Evolutionary conservation across 2,888 invertebrate genomes (phyloP).

Genomic region (Caenorhabditis plicata): DNA sequence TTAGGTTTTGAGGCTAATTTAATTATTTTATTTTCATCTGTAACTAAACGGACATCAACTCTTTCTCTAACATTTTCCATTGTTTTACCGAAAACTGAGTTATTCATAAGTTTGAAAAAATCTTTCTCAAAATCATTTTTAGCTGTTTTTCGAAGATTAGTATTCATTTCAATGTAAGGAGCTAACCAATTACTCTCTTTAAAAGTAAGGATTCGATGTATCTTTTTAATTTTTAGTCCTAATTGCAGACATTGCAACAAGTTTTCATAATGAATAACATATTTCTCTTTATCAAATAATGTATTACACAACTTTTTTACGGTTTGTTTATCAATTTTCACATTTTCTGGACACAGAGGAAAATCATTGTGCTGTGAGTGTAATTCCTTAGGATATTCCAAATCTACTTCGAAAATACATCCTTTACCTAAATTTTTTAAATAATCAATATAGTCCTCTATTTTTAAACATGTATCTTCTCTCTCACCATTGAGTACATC

Average conservation of each 20-base stretch:
- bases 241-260: conserved; percentile 20
- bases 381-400: conserved; percentile 66
- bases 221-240: conserved; percentile 48
- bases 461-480: conserved; percentile 1
- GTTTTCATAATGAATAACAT: conserved; percentile 49
- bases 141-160: conserved; percentile 44
- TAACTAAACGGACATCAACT: conserved; percentile 56
- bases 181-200: conserved; percentile 10
- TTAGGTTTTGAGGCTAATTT: conserved; percentile 28
- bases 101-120: conserved; percentile 66
- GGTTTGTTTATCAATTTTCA: conserved; percentile 26
- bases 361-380: conserved; percentile 65
- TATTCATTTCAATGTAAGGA: conserved; percentile 30
- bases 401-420: conserved; percentile 67
- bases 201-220: conserved; percentile 12
- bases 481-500: conserved; percentile 10
- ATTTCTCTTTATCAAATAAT: conserved; percentile 42
- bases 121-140: conserved; percentile 64
- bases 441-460: conserved; percentile 20
- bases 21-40: conserved; percentile 11
- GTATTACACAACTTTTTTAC: conserved; percentile 37
- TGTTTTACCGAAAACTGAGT: conserved; percentile 66
- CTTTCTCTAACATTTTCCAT: conserved; percentile 67
- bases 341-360: conserved; percentile 54
- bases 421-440: conserved; percentile 44